Conservation (phyloP, 2,888 invertebrate genomes). For the Chloroclysta siterata region DNA sequence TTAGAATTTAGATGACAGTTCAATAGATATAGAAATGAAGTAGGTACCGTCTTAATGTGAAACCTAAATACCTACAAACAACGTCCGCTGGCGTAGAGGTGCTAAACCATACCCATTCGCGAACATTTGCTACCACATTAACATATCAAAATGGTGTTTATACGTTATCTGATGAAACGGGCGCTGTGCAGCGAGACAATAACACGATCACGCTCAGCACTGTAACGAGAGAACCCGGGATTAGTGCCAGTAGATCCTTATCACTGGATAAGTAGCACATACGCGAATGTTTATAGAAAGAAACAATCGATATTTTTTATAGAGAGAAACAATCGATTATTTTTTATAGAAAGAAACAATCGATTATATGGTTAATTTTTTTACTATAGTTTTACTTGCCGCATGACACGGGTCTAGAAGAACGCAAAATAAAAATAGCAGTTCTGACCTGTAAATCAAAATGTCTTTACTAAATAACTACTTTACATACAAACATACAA, state of each 20-base stretch:
- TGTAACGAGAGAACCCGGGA: constrained; percentile 32
- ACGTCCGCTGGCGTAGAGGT: constrained; percentile 41
- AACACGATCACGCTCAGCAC: constrained; percentile 55
- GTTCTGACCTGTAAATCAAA: no score
- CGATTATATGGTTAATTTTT: background rate
- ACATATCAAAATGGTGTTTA: constrained; percentile 73
- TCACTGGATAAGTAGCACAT: constrained; percentile 33
- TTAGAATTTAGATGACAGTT: no score
- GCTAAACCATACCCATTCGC: constrained; percentile 74
- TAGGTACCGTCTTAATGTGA: background rate
- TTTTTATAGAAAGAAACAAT: constrained; percentile 1
- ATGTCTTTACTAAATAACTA: no score
- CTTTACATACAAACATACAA: no score
- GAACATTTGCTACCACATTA: constrained; percentile 77
- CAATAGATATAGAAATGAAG: no score
- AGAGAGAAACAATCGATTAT: constrained; percentile 6
- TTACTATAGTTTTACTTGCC: background rate
- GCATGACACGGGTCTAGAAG: no score
- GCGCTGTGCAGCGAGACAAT: constrained; percentile 49
- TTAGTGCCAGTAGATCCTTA: constrained; percentile 46
- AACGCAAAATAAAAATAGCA: no score
- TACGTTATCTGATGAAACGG: constrained; percentile 38
- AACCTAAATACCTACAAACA: background rate
- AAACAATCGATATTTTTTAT: no score
- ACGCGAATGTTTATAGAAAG: constrained; percentile 8